Evolutionary conservation across 1,140 invertebrate species (phyloP), one percentile per base, ranked within the genome.

Genomic region (Acromyrmex echinatior): DNA sequence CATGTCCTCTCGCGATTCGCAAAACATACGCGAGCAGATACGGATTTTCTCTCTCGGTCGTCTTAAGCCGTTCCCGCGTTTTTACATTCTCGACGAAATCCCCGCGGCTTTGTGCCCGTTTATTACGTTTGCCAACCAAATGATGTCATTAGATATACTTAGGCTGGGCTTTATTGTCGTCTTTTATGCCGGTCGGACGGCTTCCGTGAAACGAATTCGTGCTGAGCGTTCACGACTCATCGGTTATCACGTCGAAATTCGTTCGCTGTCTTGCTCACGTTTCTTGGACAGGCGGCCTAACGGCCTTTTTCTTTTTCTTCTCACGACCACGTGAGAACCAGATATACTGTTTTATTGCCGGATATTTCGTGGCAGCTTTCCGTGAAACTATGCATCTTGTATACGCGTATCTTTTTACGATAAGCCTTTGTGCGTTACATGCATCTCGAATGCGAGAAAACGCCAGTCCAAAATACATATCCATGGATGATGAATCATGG

Each of bases 61-160:
- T 60, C 60, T 88, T 85, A 88, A 88, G 79, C 79, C 79, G 86
- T 88, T 90, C 66, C 76, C 84, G 76, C 62, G 86, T 90, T 93
- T 91, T 91, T 92, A 91, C 88, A 91, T 86, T 81, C 80, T 88
- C 89, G 87, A 92, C 92, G 87, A 92, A 92, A 92, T 91, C 88
- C 90, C 60, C 66, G 65, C 39, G 86, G 86, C 84, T 92, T 92
- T 92, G 90, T 92, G 85, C 85, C 86, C 35, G 88, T 93, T 93
- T 92, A 92, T 93, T 92, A 86, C 91, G 76, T 86, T 87, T 84
- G 51, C 88, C 88, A 79, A 86, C 78, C 86, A 93, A 93, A 93
- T 93, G 93, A 93, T 93, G 92, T 93, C 91, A 93, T 93, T 94
- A 94, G 92, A 92, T 92, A 92, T 93, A 93, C 93, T 94, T 93